Evolutionary conservation across 2,888 invertebrate genomes (phyloP).

Genomic region (Chelonus formosanus): DNA sequence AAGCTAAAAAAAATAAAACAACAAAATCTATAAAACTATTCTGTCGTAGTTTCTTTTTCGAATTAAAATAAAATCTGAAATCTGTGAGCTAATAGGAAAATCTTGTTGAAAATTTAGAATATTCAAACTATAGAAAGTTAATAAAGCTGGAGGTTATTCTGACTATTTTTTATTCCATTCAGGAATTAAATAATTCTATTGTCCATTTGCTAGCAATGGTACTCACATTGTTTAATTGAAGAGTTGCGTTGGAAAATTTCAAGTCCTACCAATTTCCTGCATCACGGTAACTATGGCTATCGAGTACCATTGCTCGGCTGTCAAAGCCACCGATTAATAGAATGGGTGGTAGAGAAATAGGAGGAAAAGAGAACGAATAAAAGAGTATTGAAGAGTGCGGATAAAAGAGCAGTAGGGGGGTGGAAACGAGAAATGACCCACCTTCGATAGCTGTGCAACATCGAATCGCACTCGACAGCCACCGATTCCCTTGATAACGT

Average conservation of each 20-base stretch:
- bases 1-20: too few relatives aligned
- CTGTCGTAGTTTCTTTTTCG: too few relatives aligned
- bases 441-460: conserved; percentile 20
- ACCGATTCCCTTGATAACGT: conserved; percentile 13
- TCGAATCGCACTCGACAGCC: conserved; percentile 15
- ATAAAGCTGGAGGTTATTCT: neutral
- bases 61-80: too few relatives aligned
- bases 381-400: conserved; percentile 1
- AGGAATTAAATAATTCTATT: conserved; percentile 1
- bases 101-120: neutral
- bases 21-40: too few relatives aligned
- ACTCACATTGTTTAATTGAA: neutral
- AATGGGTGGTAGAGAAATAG: conserved; percentile 1
- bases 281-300: too few relatives aligned
- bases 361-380: neutral
- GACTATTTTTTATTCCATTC: neutral
- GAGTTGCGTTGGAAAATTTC: too few relatives aligned
- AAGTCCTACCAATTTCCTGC: too few relatives aligned
- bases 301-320: too few relatives aligned
- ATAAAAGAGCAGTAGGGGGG: conserved; percentile 5
- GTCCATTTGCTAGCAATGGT: conserved; percentile 1
- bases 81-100: neutral
- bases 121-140: neutral
- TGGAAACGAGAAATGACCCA: conserved; percentile 8
- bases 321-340: conserved; percentile 1